Conservation (phyloP, 92 coral and sea anemone species). For the Bergia puertoricense region DNA sequence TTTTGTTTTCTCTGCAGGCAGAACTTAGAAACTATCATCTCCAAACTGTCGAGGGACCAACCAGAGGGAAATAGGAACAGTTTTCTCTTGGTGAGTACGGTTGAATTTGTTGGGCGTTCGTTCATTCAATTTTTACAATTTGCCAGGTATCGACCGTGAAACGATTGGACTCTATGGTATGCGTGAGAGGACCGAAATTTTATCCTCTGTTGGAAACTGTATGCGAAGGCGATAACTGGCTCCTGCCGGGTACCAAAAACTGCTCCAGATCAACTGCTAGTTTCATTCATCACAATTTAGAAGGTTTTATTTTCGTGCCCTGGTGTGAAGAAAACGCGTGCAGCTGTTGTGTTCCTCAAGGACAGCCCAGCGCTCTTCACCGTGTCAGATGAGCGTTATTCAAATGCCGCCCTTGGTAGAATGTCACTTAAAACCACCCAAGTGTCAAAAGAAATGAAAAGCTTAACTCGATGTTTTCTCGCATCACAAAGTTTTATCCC, state of each 20-base stretch:
- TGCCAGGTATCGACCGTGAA: constrained; percentile 43
- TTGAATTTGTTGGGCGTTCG: neutral
- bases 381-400: constrained; percentile 68
- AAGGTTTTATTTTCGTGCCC: constrained; percentile 19
- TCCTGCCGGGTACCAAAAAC: neutral
- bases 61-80: constrained; percentile 89
- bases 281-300: neutral
- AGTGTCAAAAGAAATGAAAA: constrained; percentile 52
- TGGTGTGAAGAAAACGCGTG: constrained; percentile 15
- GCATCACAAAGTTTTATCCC: constrained; percentile 28
- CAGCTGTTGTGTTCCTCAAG: constrained; percentile 25
- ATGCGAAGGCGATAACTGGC: constrained; percentile 16
- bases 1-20: constrained; percentile 71
- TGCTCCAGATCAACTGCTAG: constrained; percentile 26
- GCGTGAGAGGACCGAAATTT: constrained; percentile 29
- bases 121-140: constrained; percentile 14
- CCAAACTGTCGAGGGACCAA: constrained; percentile 95
- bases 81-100: constrained; percentile 85
- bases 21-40: constrained; percentile 94
- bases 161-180: constrained; percentile 32
- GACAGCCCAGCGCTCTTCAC: constrained; percentile 15
- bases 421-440: constrained; percentile 54
- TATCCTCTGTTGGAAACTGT: constrained; percentile 7
- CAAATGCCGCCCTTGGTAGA: constrained; percentile 70
- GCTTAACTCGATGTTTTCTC: neutral